Evolutionary conservation across 2,888 invertebrate species (phyloP), one percentile per base, ranked within the genome.

Genomic region (Notodonta ziczac): DNA sequence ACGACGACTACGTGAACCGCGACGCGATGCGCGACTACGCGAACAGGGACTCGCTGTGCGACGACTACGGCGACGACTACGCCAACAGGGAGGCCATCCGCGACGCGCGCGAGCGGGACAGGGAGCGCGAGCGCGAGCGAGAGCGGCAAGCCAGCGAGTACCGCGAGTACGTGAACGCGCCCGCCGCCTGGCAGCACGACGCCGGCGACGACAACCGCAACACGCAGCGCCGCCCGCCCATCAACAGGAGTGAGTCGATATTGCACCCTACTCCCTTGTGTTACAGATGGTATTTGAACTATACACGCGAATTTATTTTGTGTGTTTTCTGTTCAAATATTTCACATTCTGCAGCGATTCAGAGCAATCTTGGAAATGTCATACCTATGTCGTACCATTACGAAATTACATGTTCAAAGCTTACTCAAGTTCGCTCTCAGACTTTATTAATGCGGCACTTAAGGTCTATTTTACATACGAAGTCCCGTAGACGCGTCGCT

Each of bases 21-120:
- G 93, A 93, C 69, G 93, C 86, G 60, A 67, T 91, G 14, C 84
- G 93, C 7, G 93, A 91, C 69, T 93, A 88, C 85, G 93, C 92
- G 54, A 93, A 93, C 68, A 76, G 93, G 35, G 93, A 93, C 74
- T 93, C 93, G 44, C 73, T 93, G 50, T 90, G 93, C 65, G 93
- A 93, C 76, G 92, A 92, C 85, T 91, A 91, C 76, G 89, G 89
- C 5, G 94, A 94, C 50, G 94, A 94, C 84, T 94, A 94, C 85
- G 94, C 92, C 56, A 94, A 94, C 69, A 73, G 93, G 10, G 94
- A 94, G 54, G 94, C 93, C 32, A 94, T 94, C 56, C 86, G 94
- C n/a, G 93, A 93, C 74, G 94, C 94, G 68, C 88, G 81, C 16
- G 80, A 93, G 77, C 68, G 89, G 50, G 91, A 68, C 59, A 73